A percentile compares a stretch with the other conserved stretches of the same genome.
phyloP scores from a whole-genome alignment of 2,113 vertebrate species.

The Bombycilla garrulus region DNA sequence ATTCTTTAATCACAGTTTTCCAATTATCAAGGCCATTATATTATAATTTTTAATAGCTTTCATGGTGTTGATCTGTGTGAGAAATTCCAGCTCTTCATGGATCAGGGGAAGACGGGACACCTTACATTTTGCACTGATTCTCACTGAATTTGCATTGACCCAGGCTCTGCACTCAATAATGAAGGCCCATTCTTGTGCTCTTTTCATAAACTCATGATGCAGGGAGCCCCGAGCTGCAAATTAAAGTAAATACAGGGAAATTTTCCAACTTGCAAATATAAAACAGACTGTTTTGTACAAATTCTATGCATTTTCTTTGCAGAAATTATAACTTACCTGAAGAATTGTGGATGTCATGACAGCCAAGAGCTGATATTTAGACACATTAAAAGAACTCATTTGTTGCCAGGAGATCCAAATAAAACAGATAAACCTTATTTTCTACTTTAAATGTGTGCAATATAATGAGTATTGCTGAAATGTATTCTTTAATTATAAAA shows the following conservation, averaged over 20 bases:
- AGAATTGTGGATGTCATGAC: neutral
- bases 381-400: neutral
- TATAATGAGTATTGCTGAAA: neutral
- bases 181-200: neutral
- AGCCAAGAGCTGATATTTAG: slow-evolving; percentile 2
- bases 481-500: neutral
- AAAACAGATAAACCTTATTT: neutral
- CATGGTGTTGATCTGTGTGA: neutral
- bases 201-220: neutral
- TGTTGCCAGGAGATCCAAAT: neutral
- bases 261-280: neutral
- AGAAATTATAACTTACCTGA: neutral
- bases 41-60: neutral
- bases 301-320: neutral
- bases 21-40: neutral
- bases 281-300: neutral
- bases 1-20: neutral
- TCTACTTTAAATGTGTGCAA: neutral
- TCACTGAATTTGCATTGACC: neutral
- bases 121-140: neutral
- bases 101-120: neutral
- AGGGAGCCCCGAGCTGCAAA: neutral
- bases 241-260: neutral
- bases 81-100: neutral
- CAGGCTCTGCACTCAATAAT: neutral